These are phyloP conservation scores for Campoplex nolae DNA, from an alignment of 2,888 invertebrate genomes.

Conservation along the genomic window DNA sequence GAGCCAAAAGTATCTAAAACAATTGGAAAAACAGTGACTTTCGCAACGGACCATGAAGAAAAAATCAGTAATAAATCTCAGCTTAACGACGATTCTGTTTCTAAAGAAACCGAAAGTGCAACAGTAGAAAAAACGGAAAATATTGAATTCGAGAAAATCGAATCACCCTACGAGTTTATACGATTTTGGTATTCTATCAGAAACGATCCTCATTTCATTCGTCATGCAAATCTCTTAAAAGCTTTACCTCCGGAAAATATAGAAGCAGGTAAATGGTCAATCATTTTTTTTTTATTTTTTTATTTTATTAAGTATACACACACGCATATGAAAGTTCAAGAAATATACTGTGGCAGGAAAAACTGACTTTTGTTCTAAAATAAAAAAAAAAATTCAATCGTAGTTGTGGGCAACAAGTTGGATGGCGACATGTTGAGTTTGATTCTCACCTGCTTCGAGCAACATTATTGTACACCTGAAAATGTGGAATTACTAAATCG, in stretches of 20 bases:
- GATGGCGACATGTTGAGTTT: slow-evolving; percentile 83
- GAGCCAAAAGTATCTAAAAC: background rate
- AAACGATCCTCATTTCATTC: slow-evolving; percentile 76
- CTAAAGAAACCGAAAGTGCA: background rate
- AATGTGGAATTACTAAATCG: slow-evolving; percentile 77
- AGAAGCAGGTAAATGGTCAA: slow-evolving; percentile 73
- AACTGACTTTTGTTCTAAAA: background rate
- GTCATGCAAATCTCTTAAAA: slow-evolving; percentile 81
- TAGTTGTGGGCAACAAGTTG: slow-evolving; percentile 84
- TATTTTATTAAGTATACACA: background rate
- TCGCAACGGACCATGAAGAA: background rate
- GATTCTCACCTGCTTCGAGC: slow-evolving; percentile 81
- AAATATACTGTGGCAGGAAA: background rate
- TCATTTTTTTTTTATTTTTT: slow-evolving; percentile 31
- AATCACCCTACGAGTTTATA: slow-evolving; percentile 82
- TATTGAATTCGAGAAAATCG: slow-evolving; percentile 62
- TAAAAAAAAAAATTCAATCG: background rate
- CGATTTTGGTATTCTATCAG: slow-evolving; percentile 81
- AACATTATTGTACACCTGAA: slow-evolving; percentile 80
- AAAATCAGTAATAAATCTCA: background rate
- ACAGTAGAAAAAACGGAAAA: background rate
- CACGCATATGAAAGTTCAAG: too few relatives aligned
- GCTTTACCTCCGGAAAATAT: slow-evolving; percentile 75
- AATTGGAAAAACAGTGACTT: background rate
- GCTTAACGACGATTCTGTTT: background rate